These are phyloP conservation scores for Geococcyx californianus DNA, from an alignment of 2,113 vertebrate genomes.

Conservation along the genomic window DNA sequence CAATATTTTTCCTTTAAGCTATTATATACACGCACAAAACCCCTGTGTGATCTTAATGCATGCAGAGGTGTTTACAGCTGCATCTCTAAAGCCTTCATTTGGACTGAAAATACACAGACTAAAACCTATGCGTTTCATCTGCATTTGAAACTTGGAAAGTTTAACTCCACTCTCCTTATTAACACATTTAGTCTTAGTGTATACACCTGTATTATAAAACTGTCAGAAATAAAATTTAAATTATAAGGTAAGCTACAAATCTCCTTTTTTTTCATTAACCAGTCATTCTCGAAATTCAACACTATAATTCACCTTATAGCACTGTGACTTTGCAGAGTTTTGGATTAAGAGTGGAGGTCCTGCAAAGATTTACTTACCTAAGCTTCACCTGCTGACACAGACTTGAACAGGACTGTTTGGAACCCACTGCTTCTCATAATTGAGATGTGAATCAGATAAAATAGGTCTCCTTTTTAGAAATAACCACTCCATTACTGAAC, in stretches of 20 bases:
- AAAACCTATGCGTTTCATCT: not conserved
- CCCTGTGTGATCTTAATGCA: accelerated
- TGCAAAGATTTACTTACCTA: not conserved
- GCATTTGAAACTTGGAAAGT: not conserved
- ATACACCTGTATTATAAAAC: not conserved
- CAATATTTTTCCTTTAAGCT: not conserved
- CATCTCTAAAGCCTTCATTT: not conserved
- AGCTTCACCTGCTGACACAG: not conserved
- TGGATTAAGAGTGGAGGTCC: not conserved
- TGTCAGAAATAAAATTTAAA: not conserved
- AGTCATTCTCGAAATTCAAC: not conserved
- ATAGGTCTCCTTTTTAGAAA: not conserved
- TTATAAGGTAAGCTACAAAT: not conserved
- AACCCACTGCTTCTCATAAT: not conserved
- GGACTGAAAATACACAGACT: not conserved
- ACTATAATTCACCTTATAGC: not conserved
- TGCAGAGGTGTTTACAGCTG: not conserved
- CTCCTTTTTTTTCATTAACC: not conserved
- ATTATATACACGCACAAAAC: not conserved
- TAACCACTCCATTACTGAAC: not conserved
- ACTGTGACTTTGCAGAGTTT: not conserved
- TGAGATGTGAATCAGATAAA: not conserved
- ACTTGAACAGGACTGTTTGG: not conserved
- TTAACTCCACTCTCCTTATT: not conserved
- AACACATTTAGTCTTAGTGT: not conserved